Percentiles rank a stretch among this genome's conserved stretches.
Evolutionary conservation across 2,797 vertebrate species (phyloP).

Genomic region (Thaleichthys pacificus): DNA sequence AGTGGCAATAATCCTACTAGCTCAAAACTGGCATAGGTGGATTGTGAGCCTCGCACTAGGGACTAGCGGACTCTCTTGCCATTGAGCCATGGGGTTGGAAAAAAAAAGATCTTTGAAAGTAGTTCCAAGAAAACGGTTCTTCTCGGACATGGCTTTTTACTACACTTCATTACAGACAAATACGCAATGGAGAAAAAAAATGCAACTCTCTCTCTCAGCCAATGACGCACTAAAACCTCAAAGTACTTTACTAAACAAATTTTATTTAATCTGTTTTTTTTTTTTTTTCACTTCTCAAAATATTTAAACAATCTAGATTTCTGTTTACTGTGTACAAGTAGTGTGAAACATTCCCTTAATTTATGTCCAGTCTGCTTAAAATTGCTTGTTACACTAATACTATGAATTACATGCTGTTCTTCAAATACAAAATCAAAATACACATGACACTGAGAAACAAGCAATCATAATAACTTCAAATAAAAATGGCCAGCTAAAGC

Average conservation of each 20-base stretch:
- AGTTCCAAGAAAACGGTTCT: constrained; percentile 14
- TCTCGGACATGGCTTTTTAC: constrained; percentile 42
- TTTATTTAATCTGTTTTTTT: constrained; percentile 69
- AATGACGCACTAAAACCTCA: constrained; percentile 78
- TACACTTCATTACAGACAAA: constrained; percentile 56
- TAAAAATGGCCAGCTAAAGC: constrained; percentile 45
- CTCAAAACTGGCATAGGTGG: constrained; percentile 58
- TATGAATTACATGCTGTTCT: constrained; percentile 72
- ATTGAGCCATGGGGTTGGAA: constrained; percentile 33
- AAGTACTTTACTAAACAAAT: constrained; percentile 79
- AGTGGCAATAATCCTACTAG: constrained; percentile 62
- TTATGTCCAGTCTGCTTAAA: constrained; percentile 67
- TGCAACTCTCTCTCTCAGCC: constrained; percentile 69
- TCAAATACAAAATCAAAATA: constrained; percentile 76
- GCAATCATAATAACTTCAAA: constrained; percentile 62
- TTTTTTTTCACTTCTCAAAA: constrained; percentile 74
- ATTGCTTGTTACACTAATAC: constrained; percentile 66
- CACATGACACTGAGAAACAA: constrained; percentile 71
- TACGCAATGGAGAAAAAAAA: constrained; percentile 49
- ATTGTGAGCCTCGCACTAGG: constrained; percentile 49
- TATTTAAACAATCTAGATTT: constrained; percentile 78
- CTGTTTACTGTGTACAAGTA: constrained; percentile 61
- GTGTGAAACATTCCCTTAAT: constrained; percentile 59
- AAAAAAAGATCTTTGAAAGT: constrained; percentile 29
- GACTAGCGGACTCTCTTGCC: constrained; percentile 60